Evolutionary conservation across 2,888 invertebrate species (phyloP).

Genomic region (Philereme transversata): DNA sequence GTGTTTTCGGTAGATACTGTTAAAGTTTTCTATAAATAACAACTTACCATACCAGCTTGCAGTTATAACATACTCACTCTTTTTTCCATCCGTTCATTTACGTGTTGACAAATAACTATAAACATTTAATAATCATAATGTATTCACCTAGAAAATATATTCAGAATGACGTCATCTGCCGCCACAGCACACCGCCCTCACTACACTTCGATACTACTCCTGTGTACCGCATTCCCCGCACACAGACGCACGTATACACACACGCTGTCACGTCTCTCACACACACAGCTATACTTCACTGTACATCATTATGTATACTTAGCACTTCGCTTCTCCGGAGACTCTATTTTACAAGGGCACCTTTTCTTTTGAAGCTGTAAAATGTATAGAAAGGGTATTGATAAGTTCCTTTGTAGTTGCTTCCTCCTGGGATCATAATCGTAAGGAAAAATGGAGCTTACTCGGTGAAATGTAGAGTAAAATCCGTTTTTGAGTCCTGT

Average conservation of each 20-base stretch:
- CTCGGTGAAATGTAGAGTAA: constrained; percentile 6
- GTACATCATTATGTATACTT: constrained; percentile 57
- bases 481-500: constrained; percentile 12
- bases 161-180: constrained; percentile 54
- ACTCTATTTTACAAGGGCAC: constrained; percentile 79
- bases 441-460: constrained; percentile 44
- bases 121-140: too few relatives aligned
- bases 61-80: too few relatives aligned
- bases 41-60: too few relatives aligned
- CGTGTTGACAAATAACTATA: too few relatives aligned
- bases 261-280: constrained; percentile 59
- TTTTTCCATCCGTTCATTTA: too few relatives aligned
- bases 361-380: constrained; percentile 68
- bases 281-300: constrained; percentile 52
- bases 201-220: constrained; percentile 41
- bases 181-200: constrained; percentile 49
- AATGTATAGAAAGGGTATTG: constrained; percentile 55
- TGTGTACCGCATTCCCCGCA: constrained; percentile 64
- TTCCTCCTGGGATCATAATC: constrained; percentile 56
- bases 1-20: too few relatives aligned
- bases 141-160: constrained; percentile 15
- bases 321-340: constrained; percentile 54
- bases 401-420: constrained; percentile 66
- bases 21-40: too few relatives aligned
- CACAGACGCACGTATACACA: constrained; percentile 47